Evolutionary conservation across 2,888 invertebrate species (phyloP).

Genomic region (Arge pagana): DNA sequence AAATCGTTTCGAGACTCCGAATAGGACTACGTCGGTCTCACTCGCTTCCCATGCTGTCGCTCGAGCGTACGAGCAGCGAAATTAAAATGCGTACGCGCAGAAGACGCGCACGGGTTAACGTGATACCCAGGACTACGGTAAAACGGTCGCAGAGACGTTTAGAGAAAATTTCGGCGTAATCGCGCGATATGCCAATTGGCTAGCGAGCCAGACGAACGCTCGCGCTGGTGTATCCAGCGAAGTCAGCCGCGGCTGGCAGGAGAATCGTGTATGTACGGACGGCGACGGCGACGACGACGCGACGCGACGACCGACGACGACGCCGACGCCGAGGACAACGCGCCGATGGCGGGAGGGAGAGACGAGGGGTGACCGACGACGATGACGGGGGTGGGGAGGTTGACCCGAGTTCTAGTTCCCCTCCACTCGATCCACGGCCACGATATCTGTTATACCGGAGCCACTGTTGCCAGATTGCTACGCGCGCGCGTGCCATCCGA

Average conservation of each 20-base stretch:
- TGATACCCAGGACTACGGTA: no score
- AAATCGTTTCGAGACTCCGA: no score
- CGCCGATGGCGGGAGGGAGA: constrained; percentile 27
- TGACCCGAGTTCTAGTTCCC: constrained; percentile 57
- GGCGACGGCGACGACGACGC: constrained; percentile 39
- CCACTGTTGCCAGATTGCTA: constrained; percentile 55
- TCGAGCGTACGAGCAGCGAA: no score
- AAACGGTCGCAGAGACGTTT: no score
- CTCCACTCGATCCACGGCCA: constrained; percentile 56
- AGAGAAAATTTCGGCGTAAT: no score
- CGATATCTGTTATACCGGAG: constrained; percentile 56
- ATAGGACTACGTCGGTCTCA: no score
- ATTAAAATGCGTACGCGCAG: no score
- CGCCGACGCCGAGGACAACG: constrained; percentile 7
- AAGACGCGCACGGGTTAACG: no score
- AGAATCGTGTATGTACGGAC: constrained; percentile 40
- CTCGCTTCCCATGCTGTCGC: no score
- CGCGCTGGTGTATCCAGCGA: no score
- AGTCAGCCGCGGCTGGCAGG: constrained; percentile 23
- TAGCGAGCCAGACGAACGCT: no score
- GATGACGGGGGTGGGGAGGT: constrained; percentile 45
- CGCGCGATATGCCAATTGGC: no score
- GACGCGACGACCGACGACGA: constrained; percentile 4
- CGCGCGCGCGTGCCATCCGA: constrained; percentile 28
- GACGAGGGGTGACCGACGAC: constrained; percentile 29